These are phyloP conservation scores for Fragum fragum DNA, from an alignment of 2,888 invertebrate species.

Conservation along the genomic window DNA sequence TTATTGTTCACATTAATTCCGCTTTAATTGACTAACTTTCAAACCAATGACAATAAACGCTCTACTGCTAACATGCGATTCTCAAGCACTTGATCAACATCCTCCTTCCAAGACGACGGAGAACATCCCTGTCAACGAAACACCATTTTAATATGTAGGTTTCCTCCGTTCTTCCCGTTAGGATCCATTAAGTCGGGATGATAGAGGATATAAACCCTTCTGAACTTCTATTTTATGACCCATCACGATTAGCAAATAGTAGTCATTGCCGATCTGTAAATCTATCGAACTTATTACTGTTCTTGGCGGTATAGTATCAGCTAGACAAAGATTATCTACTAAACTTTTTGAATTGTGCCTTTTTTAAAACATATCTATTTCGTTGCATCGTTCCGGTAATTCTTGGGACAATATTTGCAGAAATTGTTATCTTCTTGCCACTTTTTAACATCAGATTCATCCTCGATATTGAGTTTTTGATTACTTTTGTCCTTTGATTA, in stretches of 20 bases:
- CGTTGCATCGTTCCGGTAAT: constrained; percentile 34
- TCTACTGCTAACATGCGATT: constrained; percentile 40
- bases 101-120: constrained; percentile 47
- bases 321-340: constrained; percentile 22
- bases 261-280: constrained; percentile 43
- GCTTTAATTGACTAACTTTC: constrained; percentile 22
- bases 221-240: constrained; percentile 41
- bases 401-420: constrained; percentile 38
- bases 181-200: constrained; percentile 51
- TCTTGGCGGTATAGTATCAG: constrained; percentile 32
- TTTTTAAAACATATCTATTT: constrained; percentile 9
- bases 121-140: neutral
- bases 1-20: constrained; percentile 29
- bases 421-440: constrained; percentile 11
- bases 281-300: constrained; percentile 27
- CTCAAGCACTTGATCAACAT: constrained; percentile 25
- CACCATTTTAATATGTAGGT: constrained; percentile 1
- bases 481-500: constrained; percentile 18
- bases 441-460: constrained; percentile 24
- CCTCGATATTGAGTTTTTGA: constrained; percentile 29
- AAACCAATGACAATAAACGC: constrained; percentile 23
- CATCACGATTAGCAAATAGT: constrained; percentile 38
- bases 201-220: constrained; percentile 40
- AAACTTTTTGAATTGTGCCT: neutral
- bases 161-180: constrained; percentile 32